A percentile compares a stretch with the other conserved stretches of the same genome.
phyloP scores from a whole-genome alignment of 1,140 invertebrate species.

The Leptestheria dahalacensis region DNA sequence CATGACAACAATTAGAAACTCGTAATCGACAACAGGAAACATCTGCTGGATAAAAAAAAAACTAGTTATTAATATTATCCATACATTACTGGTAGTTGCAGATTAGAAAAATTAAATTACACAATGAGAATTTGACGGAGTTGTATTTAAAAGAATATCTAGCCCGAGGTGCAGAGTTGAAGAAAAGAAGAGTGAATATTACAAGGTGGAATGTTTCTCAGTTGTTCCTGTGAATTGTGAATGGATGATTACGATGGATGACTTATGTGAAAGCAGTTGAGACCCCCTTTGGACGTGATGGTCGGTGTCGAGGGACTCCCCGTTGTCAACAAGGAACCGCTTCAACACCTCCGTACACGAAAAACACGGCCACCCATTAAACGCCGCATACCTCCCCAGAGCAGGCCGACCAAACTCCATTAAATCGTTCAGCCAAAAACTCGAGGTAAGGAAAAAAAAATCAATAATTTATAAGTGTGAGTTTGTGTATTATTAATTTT shows the following conservation, averaged over 20 bases:
- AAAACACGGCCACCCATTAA: not conserved
- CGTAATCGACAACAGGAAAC: too few species aligned
- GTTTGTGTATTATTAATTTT: too few species aligned
- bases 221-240: not conserved
- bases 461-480: too few species aligned
- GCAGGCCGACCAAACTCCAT: not conserved
- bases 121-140: too few species aligned
- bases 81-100: too few species aligned
- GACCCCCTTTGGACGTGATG: not conserved
- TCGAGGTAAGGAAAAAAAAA: too few species aligned
- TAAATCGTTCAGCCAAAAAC: not conserved
- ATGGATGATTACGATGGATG: not conserved
- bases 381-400: not conserved
- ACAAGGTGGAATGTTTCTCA: not conserved
- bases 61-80: too few species aligned
- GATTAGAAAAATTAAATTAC: too few species aligned
- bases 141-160: too few species aligned
- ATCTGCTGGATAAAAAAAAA: too few species aligned
- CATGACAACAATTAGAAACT: too few species aligned
- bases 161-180: not conserved
- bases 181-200: not conserved
- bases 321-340: not conserved
- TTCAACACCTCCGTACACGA: not conserved
- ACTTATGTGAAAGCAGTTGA: not conserved
- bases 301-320: not conserved